Percentiles rank a stretch among this genome's conserved stretches.
Conservation (phyloP, 2,113 vertebrate genomes). For the Cavia porcellus region DNA sequence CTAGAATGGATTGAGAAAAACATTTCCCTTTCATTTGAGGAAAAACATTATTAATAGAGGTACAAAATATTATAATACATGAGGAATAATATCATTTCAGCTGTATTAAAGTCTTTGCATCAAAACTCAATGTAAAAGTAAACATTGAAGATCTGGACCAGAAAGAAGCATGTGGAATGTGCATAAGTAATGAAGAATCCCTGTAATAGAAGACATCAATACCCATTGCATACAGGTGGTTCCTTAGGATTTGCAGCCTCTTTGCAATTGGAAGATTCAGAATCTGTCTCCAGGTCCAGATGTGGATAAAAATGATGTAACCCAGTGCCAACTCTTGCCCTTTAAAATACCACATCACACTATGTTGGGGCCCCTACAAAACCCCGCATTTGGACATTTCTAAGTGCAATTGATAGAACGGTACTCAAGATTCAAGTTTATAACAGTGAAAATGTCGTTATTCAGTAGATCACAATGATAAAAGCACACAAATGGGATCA, state of each 20-base stretch:
- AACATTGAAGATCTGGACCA: not conserved
- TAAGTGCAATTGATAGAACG: not conserved
- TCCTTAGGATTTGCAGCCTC: not conserved
- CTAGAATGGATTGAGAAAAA: not conserved
- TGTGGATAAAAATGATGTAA: not conserved
- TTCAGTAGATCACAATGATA: not conserved
- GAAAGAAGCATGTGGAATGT: not conserved
- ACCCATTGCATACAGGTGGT: not conserved
- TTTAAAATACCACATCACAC: not conserved
- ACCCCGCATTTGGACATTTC: not conserved
- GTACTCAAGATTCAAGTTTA: not conserved
- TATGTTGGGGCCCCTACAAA: not conserved
- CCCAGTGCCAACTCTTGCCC: not conserved
- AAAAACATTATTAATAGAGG: not conserved
- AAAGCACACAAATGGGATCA: not conserved
- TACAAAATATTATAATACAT: not conserved
- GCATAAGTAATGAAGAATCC: not conserved
- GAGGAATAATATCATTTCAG: not conserved
- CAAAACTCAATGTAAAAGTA: too few species aligned
- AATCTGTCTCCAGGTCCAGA: not conserved
- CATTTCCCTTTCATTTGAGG: not conserved
- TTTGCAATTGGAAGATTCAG: not conserved
- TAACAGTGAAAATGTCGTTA: too few species aligned
- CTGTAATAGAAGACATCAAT: not conserved
- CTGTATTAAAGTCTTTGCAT: not conserved